Conservation (phyloP, 2,113 vertebrate species). For the Nesogale talazaci region DNA sequence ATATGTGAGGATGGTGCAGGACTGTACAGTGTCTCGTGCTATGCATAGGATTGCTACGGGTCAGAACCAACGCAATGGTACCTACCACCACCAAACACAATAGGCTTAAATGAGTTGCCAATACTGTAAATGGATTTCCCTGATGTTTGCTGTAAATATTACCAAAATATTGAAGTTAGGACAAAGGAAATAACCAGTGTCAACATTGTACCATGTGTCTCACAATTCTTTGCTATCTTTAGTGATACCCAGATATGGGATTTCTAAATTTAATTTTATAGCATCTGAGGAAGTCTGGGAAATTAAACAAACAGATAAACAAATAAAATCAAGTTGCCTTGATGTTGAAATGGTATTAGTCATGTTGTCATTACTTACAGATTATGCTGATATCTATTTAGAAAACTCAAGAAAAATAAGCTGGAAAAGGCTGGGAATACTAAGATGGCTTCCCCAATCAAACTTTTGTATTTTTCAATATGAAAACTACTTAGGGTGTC, state of each 20-base stretch:
- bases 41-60: too few species aligned
- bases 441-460: slow-evolving; percentile 37
- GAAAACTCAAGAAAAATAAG: slow-evolving; percentile 53
- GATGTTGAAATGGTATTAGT: slow-evolving; percentile 11
- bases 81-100: too few species aligned
- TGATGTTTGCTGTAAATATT: slow-evolving; percentile 28
- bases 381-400: not conserved
- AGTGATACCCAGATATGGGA: not conserved
- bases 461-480: not conserved
- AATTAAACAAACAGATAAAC: slow-evolving; percentile 18
- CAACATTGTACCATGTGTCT: slow-evolving; percentile 36
- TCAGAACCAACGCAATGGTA: too few species aligned
- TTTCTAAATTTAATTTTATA: slow-evolving; percentile 44
- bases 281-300: not conserved
- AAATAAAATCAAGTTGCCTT: slow-evolving; percentile 29
- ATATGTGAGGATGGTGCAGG: not conserved
- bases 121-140: slow-evolving; percentile 14
- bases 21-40: too few species aligned
- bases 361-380: not conserved
- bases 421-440: slow-evolving; percentile 15
- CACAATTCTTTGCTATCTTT: slow-evolving; percentile 15
- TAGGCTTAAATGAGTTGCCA: not conserved
- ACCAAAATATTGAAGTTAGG: not conserved
- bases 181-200: slow-evolving; percentile 1
- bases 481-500: slow-evolving; percentile 19